These are phyloP conservation scores for Ophthalmolycus amberensis DNA, from an alignment of 2,113 vertebrate species.

Conservation along the genomic window DNA sequence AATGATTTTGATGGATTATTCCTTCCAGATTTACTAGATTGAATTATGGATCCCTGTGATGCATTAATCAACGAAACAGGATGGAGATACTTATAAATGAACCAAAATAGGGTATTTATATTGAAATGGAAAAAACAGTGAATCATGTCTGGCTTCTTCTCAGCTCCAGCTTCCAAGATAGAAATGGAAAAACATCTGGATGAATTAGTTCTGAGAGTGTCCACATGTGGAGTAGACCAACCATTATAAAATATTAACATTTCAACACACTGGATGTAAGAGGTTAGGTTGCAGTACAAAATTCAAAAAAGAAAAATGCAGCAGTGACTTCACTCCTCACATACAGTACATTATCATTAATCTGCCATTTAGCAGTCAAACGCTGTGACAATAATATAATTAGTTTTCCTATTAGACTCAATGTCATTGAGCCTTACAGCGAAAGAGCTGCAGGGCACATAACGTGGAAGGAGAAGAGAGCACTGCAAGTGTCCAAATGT, in stretches of 20 bases:
- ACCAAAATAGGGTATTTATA: not conserved
- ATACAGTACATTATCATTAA: slow-evolving; percentile 58
- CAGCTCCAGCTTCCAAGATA: not conserved
- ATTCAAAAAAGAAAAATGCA: slow-evolving; percentile 41
- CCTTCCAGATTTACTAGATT: slow-evolving; percentile 33
- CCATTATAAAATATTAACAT: slow-evolving; percentile 74
- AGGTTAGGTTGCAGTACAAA: slow-evolving; percentile 48
- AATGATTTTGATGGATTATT: slow-evolving; percentile 47
- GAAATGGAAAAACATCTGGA: slow-evolving; percentile 61
- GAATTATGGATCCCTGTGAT: slow-evolving; percentile 27
- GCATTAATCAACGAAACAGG: slow-evolving; percentile 22
- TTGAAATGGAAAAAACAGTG: slow-evolving; percentile 40
- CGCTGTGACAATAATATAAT: slow-evolving; percentile 68
- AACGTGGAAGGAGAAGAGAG: slow-evolving; percentile 37
- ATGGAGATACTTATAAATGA: slow-evolving; percentile 22
- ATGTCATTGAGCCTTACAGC: slow-evolving; percentile 50
- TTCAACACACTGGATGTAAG: slow-evolving; percentile 57
- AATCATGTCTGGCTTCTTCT: slow-evolving; percentile 36
- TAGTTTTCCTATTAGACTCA: slow-evolving; percentile 62
- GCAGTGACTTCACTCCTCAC: slow-evolving; percentile 45
- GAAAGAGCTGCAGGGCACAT: slow-evolving; percentile 52
- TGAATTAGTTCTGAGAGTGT: slow-evolving; percentile 75
- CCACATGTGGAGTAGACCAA: slow-evolving; percentile 63
- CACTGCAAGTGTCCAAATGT: slow-evolving; percentile 62
- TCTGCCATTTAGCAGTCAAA: slow-evolving; percentile 66